phyloP scores from a whole-genome alignment of 2,797 vertebrate species.

The Sphaeramia orbicularis region DNA sequence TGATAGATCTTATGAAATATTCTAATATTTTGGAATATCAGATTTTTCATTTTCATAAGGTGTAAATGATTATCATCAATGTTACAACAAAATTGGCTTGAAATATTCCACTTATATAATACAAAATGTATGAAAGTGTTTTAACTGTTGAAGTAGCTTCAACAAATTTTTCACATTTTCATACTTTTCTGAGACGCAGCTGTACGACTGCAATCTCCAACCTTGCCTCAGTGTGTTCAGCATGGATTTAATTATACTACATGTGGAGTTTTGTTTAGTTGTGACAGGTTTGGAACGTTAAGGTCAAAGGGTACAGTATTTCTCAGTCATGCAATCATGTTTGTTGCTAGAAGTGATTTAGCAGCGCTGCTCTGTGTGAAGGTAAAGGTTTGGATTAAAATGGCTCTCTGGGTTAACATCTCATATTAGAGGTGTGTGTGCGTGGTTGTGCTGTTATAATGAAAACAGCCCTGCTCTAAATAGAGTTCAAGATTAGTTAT shows the following conservation, averaged over 20 bases:
- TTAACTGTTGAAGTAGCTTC: too few species aligned
- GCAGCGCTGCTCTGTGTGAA: slow-evolving; percentile 3
- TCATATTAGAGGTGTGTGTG: background rate
- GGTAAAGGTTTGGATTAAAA: slow-evolving; percentile 34
- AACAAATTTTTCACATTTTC: too few species aligned
- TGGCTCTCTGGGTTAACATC: slow-evolving; percentile 25
- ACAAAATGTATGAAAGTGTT: too few species aligned
- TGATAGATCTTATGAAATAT: too few species aligned
- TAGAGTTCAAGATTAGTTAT: slow-evolving; percentile 17
- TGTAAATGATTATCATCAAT: too few species aligned
- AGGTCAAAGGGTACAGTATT: slow-evolving; percentile 1
- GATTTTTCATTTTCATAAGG: too few species aligned
- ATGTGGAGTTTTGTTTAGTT: background rate
- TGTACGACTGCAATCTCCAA: background rate
- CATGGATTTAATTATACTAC: background rate
- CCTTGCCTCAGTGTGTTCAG: background rate
- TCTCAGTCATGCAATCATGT: background rate
- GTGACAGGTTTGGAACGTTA: background rate
- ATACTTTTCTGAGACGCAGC: too few species aligned
- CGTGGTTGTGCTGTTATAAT: slow-evolving; percentile 14
- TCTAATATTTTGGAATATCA: too few species aligned
- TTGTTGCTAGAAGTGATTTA: background rate
- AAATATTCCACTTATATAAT: too few species aligned
- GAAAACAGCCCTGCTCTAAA: background rate
- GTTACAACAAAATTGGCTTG: too few species aligned